A percentile compares a stretch with the other conserved stretches of the same genome.
Conservation (phyloP, 2,113 vertebrate species). For the Hippocampus guttulatus region DNA sequence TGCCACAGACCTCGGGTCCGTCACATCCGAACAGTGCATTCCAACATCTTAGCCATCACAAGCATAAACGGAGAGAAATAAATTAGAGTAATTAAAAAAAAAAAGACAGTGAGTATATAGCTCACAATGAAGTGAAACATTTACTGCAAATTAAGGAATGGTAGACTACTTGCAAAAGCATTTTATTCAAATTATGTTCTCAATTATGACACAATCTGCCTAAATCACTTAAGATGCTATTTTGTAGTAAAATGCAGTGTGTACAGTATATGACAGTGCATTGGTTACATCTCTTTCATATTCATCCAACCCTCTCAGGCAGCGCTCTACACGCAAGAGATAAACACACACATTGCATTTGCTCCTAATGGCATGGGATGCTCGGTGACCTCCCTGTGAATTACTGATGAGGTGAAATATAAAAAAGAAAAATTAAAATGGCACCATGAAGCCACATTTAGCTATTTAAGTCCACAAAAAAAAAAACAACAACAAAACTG, state of each 20-base stretch:
- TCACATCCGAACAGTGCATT: conserved; percentile 63
- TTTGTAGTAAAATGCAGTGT: background rate
- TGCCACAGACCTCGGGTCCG: conserved; percentile 67
- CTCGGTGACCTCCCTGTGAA: conserved; percentile 34
- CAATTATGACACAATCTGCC: background rate
- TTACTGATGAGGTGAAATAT: conserved; percentile 7
- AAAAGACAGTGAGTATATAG: conserved; percentile 1
- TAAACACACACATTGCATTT: conserved; percentile 30
- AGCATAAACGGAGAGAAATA: conserved; percentile 23
- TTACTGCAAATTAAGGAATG: background rate
- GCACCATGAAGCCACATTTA: conserved; percentile 4
- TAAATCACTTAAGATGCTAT: background rate
- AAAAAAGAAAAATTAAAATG: background rate
- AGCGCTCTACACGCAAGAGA: background rate
- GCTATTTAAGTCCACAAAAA: conserved; percentile 1
- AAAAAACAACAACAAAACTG: background rate
- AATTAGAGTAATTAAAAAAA: conserved; percentile 7
- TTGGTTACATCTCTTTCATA: conserved; percentile 27
- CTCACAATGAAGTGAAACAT: conserved; percentile 5
- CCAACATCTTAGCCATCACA: conserved; percentile 46
- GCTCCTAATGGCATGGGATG: conserved; percentile 25
- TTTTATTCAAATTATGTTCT: background rate
- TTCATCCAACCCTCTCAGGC: conserved; percentile 21
- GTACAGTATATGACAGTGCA: background rate
- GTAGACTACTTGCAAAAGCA: background rate